Base-by-base conservation (phyloP, 2,888 invertebrate species). In the Epinotia demarniana region DNA sequence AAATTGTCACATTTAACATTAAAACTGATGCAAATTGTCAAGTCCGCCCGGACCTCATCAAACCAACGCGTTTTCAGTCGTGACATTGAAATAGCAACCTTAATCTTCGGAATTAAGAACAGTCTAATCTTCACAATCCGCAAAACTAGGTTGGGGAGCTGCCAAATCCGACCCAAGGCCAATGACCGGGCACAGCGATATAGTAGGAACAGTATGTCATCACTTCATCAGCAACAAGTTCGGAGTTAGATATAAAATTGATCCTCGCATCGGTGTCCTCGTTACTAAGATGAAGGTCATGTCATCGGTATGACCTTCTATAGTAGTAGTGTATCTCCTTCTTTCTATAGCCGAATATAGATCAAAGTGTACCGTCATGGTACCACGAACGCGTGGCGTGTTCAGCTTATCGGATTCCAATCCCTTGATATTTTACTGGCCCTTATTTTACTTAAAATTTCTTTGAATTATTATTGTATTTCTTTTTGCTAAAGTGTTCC, bases 81-180 rank as follows among this genome's bases (percentile, higher is more conserved):
- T 55, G 49, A 11, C 39, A 67, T 53, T 57, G 55, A 77, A 77
- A 78, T 75, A 69, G 27, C 60, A 74, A 74, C 75, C 75, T 74
- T 76, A 78, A 76, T 72, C 70, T 57, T 43, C 57, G 16, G 67
- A 5, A 13, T 62, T 72, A 72, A 62, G 61, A 62, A 62, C 60
- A 67, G 46, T 19, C 16, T 39, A 57, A 61, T 46, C 55, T 57
- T 43, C 16, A 12, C 6, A 57, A 72, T 27, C 67, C 62, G 71
- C 61, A 62, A 49, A 75, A 67, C 57, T 62, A 72, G 55, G 78
- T 87, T 87, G 87, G 84, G 83, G 71, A 79, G 80, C 77, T 82
- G 88, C 88, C 87, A 88, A 85, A 82, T 83, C 80, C 81, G 78
- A 82, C 84, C 83, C 87, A 88, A 88, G 87, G 87, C 81, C 81